Base-by-base conservation (phyloP, 2,797 vertebrate genomes). In the Clarias laeviceps region DNA sequence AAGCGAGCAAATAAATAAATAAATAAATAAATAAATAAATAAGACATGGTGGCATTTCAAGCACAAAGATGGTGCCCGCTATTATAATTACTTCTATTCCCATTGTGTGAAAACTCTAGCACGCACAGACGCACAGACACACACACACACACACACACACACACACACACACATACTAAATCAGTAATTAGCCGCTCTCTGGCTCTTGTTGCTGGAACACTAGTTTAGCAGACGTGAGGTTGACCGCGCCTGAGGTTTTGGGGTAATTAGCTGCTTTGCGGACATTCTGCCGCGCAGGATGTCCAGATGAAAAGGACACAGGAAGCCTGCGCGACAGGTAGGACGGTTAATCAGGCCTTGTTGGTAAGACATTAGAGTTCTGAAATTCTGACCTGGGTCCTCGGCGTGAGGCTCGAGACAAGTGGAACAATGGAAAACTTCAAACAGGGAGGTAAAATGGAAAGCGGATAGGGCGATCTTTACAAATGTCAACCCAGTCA, bases 401-500 rank as follows among this genome's bases (percentile, higher is more conserved):
- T 93, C 92, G 93, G 93, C 45, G 84, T 91, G 89, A 92, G 87
- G 88, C 89, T 90, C 90, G 93, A 69, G 69, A 78, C 76, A 76
- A 17, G 22, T 34, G 91, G 89, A 93, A 94, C 93, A 90, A 93
- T 92, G 92, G 90, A 87, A 92, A 94, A 92, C 93, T 93, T 94
- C 92, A 93, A 93, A 92, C 89, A 69, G n/a, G 61, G 66, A 68
- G 90, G 91, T 91, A 91, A 91, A 91, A 95, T 94, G 93, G 92
- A 94, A 92, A 91, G 90, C 90, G 92, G 93, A 92, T 91, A 86
- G 91, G 91, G 92, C 89, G 82, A 90, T 92, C 90, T 91, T 92
- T 89, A 86, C 91, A 94, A 94, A 94, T 93, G 92, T 91, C 93
- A 93, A 84, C 85, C 87, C 89, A 93, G 93, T 95, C 94, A 95